phyloP scores from a whole-genome alignment of 2,888 invertebrate species.

The Gasteruption jaculator region DNA sequence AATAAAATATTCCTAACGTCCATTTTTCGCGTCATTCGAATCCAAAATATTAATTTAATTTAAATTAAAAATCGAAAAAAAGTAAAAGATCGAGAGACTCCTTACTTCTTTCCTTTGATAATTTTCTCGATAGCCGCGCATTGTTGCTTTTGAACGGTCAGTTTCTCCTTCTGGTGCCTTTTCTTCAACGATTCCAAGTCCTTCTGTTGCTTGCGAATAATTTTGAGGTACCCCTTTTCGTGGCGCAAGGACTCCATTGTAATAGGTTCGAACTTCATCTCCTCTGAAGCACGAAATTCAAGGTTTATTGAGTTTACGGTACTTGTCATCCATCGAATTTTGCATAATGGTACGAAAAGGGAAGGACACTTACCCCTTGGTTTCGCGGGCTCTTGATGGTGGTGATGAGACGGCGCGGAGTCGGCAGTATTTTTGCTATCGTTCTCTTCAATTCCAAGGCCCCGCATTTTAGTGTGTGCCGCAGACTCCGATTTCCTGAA shows the following conservation, averaged over 20 bases:
- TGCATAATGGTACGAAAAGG: background rate
- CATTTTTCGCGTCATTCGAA: too few species aligned
- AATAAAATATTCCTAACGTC: too few species aligned
- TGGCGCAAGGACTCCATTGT: slow-evolving; percentile 80
- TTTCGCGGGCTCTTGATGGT: slow-evolving; percentile 38
- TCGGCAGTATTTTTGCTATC: slow-evolving; percentile 52
- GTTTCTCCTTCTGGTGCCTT: slow-evolving; percentile 88
- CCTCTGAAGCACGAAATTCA: slow-evolving; percentile 32
- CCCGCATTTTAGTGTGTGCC: slow-evolving; percentile 81
- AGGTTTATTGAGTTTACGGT: slow-evolving; percentile 1
- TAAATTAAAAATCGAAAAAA: slow-evolving; percentile 1
- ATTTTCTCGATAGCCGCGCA: slow-evolving; percentile 89
- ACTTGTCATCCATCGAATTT: background rate
- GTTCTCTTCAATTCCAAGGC: slow-evolving; percentile 87
- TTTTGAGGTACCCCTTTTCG: slow-evolving; percentile 90
- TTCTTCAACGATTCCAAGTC: slow-evolving; percentile 89
- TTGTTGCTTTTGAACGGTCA: slow-evolving; percentile 85
- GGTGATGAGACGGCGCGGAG: slow-evolving; percentile 35
- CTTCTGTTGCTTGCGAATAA: slow-evolving; percentile 92
- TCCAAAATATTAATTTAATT: background rate
- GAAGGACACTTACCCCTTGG: slow-evolving; percentile 36
- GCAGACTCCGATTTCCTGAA: slow-evolving; percentile 39
- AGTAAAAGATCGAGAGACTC: slow-evolving; percentile 9
- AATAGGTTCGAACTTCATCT: slow-evolving; percentile 82
- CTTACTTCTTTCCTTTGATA: slow-evolving; percentile 88